Base-by-base conservation (phyloP, 2,888 invertebrate genomes). In the Amphipyra tragopoginis region DNA sequence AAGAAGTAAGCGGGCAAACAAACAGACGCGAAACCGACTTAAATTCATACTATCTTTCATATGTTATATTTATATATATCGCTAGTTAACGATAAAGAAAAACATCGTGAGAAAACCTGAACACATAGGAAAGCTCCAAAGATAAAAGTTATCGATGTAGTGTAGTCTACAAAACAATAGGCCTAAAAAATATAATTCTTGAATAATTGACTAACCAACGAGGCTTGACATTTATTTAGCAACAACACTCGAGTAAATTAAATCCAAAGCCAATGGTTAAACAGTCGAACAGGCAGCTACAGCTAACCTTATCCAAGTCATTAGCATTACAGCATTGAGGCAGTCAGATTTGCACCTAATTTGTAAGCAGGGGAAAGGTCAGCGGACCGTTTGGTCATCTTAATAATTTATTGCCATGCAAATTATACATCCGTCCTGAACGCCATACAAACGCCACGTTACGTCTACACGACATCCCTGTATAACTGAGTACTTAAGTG, bases 331-430 rank as follows among this genome's bases (percentile, higher is more conserved):
- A 72, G 52, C 73, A 70, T 70, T 63, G 66, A 65, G 57, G 65
- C 77, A 80, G 75, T 79, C 78, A 75, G 75, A 79, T 83, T 86
- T 84, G 80, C 87, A 86, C 87, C 83, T 88, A 86, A 88, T 88
- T 86, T 83, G 84, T 87, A 86, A 84, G 81, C 84, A 82, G 78
- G 72, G 84, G 86, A 83, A 86, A 86, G 85, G 79, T 79, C 80
- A 76, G 77, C 82, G 78, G 78, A 81, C 81, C 83, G 81, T 86
- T 84, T 79, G 82, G 86, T 83, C 87, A 87, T 86, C 86, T 87
- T 84, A 82, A 82, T 88, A 86, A 89, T 87, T 86, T 89, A 89
- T 82, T 81, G 81, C 81, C 80, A 89, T 89, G 88, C 87, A 88
- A 89, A 89, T 89, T 83, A 79, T 79, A 82, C 76, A 85, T 88